phyloP scores from a whole-genome alignment of 30 jellyfish, hydroid and myxozoan species.

The Hydra vulgaris region DNA sequence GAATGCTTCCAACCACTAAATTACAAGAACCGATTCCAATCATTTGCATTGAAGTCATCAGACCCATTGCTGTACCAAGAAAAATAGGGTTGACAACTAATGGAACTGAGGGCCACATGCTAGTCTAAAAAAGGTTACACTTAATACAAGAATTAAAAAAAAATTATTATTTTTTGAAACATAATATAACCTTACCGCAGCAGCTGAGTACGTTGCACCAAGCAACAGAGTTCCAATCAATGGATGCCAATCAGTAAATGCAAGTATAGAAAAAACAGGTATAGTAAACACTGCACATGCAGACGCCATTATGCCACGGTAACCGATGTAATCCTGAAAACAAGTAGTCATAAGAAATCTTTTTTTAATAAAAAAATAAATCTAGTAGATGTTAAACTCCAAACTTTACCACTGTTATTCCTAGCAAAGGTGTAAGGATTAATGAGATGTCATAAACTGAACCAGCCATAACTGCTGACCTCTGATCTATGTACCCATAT shows the following conservation, averaged over 20 bases:
- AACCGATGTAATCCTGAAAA: conserved; percentile 64
- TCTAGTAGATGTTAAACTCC: neutral
- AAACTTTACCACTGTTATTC: conserved; percentile 69
- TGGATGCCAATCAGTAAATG: conserved; percentile 60
- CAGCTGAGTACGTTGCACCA: conserved; percentile 84
- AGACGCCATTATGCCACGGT: conserved; percentile 68
- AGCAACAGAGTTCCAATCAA: conserved; percentile 62
- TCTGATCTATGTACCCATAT: conserved; percentile 18
- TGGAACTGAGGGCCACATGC: conserved; percentile 90
- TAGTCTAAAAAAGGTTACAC: conserved; percentile 27
- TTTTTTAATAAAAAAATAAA: neutral
- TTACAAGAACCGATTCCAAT: conserved; percentile 67
- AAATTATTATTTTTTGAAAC: neutral
- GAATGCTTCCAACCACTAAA: conserved; percentile 57
- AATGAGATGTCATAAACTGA: conserved; percentile 73
- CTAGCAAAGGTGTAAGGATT: conserved; percentile 68
- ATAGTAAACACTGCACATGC: conserved; percentile 59
- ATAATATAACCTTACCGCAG: conserved; percentile 57
- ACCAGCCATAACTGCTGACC: conserved; percentile 50
- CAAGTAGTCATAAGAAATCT: neutral
- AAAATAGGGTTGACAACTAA: conserved; percentile 53
- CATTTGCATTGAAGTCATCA: conserved; percentile 88
- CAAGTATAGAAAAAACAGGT: conserved; percentile 61
- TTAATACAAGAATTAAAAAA: neutral
- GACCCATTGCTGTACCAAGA: conserved; percentile 83